A percentile compares a stretch with the other conserved stretches of the same genome.
These are phyloP conservation scores for Anser brachyrhynchus DNA, from an alignment of 2,113 vertebrate genomes.

Conservation along the genomic window DNA sequence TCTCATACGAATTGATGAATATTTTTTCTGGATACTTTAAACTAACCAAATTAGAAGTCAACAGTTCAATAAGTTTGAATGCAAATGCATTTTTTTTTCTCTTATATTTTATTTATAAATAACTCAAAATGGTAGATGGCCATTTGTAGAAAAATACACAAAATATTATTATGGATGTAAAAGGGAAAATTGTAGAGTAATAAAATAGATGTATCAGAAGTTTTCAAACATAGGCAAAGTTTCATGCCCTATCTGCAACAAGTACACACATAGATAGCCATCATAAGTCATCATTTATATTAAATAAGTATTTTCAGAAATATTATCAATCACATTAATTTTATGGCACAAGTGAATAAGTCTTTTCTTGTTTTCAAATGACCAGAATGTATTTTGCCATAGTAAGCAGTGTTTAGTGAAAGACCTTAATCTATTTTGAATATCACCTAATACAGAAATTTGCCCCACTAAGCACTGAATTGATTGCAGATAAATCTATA, in stretches of 20 bases:
- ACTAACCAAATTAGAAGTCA: background rate
- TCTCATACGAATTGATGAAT: background rate
- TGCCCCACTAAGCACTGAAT: no score
- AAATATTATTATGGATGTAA: background rate
- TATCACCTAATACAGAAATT: background rate
- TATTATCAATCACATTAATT: background rate
- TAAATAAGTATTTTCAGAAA: background rate
- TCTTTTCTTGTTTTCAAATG: background rate
- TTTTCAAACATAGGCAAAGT: background rate
- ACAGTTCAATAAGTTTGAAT: background rate
- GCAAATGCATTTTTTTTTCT: background rate
- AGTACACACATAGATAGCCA: background rate
- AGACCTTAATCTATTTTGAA: background rate
- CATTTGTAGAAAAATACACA: background rate
- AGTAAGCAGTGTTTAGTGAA: background rate
- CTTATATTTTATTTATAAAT: background rate
- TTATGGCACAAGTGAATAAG: background rate
- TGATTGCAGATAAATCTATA: no score
- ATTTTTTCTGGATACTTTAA: background rate
- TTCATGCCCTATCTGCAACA: background rate
- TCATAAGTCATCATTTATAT: background rate
- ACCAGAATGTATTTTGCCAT: background rate
- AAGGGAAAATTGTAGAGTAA: background rate
- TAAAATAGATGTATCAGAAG: background rate
- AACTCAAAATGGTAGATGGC: background rate